Evolutionary conservation across 2,888 invertebrate genomes (phyloP).

Genomic region (Mimachlamys varia): DNA sequence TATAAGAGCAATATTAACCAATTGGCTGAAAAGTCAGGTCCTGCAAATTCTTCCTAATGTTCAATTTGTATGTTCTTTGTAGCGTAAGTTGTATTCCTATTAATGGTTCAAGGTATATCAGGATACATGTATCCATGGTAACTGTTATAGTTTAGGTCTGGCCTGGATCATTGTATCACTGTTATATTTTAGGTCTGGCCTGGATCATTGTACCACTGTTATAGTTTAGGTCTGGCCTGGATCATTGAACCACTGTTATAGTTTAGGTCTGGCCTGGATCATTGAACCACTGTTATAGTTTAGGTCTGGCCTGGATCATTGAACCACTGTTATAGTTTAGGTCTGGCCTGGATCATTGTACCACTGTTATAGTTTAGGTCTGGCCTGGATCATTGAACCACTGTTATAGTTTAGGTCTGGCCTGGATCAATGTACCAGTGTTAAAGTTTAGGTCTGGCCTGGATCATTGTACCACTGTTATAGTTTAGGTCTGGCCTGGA

Average conservation of each 20-base stretch:
- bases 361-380: constrained; percentile 83
- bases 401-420: constrained; percentile 84
- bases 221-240: constrained; percentile 87
- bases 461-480: constrained; percentile 86
- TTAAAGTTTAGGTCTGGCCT: constrained; percentile 85
- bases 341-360: constrained; percentile 89
- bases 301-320: constrained; percentile 88
- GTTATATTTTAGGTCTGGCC: constrained; percentile 85
- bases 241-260: constrained; percentile 85
- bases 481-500: constrained; percentile 87
- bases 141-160: constrained; percentile 83
- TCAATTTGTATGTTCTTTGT: no score
- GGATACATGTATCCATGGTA: background rate
- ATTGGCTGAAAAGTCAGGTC: no score
- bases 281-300: constrained; percentile 84
- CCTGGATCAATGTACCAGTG: constrained; percentile 88
- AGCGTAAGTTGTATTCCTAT: no score
- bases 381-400: constrained; percentile 90
- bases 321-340: constrained; percentile 84
- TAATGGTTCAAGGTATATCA: background rate
- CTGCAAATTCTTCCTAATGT: no score
- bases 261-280: constrained; percentile 87
- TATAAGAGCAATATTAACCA: no score
- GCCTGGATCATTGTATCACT: constrained; percentile 88
- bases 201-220: constrained; percentile 86